A percentile compares a stretch with the other conserved stretches of the same genome.
Evolutionary conservation across 1,140 invertebrate genomes (phyloP).

Genomic region (Paracyclopina nana): DNA sequence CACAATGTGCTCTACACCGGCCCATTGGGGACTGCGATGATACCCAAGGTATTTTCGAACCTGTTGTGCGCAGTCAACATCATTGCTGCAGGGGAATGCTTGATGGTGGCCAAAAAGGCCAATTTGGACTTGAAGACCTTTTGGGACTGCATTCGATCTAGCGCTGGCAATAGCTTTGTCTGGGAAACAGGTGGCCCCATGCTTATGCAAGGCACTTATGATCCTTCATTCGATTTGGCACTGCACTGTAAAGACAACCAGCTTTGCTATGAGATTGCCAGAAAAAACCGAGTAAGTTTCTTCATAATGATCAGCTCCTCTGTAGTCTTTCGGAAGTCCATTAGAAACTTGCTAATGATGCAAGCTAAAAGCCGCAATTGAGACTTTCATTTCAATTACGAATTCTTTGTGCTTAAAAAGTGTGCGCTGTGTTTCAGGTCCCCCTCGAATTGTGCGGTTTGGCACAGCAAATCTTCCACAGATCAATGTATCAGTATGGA

Average conservation of each 20-base stretch:
- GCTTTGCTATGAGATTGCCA: slow-evolving; percentile 22
- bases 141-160: slow-evolving; percentile 20
- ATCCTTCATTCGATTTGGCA: slow-evolving; percentile 19
- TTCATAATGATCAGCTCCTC: too few relatives aligned
- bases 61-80: slow-evolving; percentile 19
- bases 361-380: too few relatives aligned
- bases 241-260: slow-evolving; percentile 21
- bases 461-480: slow-evolving; percentile 17
- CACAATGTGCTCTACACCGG: slow-evolving; percentile 18
- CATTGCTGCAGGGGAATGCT: slow-evolving; percentile 18
- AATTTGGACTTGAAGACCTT: slow-evolving; percentile 20
- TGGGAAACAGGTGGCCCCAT: slow-evolving; percentile 20
- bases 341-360: too few relatives aligned
- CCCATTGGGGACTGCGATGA: slow-evolving; percentile 19
- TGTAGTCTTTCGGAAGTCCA: too few relatives aligned
- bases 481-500: slow-evolving; percentile 19
- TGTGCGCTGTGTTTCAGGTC: too few relatives aligned
- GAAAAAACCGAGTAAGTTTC: slow-evolving; percentile 19
- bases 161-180: slow-evolving; percentile 21
- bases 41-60: slow-evolving; percentile 20
- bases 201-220: slow-evolving; percentile 19
- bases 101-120: slow-evolving; percentile 18
- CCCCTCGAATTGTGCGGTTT: slow-evolving; percentile 19
- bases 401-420: too few relatives aligned
- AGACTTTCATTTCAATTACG: background rate